These are phyloP conservation scores for Columba guinea DNA, from an alignment of 2,797 vertebrate genomes.

Conservation along the genomic window DNA sequence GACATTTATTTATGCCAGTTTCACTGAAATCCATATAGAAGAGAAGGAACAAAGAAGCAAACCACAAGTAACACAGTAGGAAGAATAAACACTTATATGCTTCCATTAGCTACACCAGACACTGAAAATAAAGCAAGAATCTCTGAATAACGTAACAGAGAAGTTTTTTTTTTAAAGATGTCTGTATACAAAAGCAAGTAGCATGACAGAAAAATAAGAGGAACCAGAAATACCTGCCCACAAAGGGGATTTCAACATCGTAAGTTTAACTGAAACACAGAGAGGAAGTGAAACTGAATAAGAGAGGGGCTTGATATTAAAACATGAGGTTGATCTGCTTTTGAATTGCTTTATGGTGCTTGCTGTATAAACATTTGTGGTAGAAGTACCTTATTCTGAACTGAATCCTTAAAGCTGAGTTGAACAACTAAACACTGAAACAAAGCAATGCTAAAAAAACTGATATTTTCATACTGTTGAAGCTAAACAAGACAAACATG, in stretches of 20 bases:
- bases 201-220: slow-evolving; percentile 51
- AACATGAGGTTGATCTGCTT: neutral
- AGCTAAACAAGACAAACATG: neutral
- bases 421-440: neutral
- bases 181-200: slow-evolving; percentile 32
- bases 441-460: neutral
- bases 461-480: neutral
- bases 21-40: neutral
- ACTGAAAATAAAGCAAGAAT: neutral
- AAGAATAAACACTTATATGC: neutral
- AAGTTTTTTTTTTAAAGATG: neutral
- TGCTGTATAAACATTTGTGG: neutral
- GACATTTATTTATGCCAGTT: neutral
- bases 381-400: neutral
- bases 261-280: slow-evolving; percentile 63
- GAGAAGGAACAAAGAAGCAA: neutral
- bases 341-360: neutral
- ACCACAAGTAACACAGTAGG: neutral
- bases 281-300: slow-evolving; percentile 51
- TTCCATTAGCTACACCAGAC: neutral
- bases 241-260: slow-evolving; percentile 66
- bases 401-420: fast-evolving
- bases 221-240: slow-evolving; percentile 69
- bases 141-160: neutral
- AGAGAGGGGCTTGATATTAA: slow-evolving; percentile 16